A percentile compares a stretch with the other conserved stretches of the same genome.
phyloP scores from a whole-genome alignment of 30 jellyfish, hydroid and myxozoan species.

The Turritopsis rubra region DNA sequence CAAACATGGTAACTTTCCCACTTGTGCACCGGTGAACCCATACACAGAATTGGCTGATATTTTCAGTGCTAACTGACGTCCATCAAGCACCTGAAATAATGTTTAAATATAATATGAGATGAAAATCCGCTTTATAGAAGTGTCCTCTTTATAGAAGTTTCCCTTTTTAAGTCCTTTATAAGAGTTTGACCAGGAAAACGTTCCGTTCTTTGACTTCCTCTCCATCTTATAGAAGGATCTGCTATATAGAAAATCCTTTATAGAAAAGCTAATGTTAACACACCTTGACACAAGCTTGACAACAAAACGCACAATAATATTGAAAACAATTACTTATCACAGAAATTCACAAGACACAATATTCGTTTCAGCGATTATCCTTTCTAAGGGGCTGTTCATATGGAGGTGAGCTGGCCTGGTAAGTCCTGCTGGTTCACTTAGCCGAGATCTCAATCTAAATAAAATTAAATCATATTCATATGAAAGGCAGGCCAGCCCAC shows the following conservation, averaged over 20 bases:
- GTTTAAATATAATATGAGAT: too few relatives aligned
- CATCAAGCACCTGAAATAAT: constrained; percentile 87
- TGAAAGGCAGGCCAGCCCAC: background rate
- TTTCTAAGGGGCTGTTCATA: background rate
- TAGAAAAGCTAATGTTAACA: too few relatives aligned
- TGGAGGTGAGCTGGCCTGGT: background rate
- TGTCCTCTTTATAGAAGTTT: too few relatives aligned
- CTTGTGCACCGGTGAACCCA: constrained; percentile 99
- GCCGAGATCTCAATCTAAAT: background rate
- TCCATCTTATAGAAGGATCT: too few relatives aligned
- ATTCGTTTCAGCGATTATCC: background rate
- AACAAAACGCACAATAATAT: too few relatives aligned
- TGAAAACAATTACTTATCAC: too few relatives aligned
- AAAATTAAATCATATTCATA: background rate
- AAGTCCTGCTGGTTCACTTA: background rate
- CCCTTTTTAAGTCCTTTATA: too few relatives aligned
- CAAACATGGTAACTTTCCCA: constrained; percentile 96
- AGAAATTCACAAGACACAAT: background rate
- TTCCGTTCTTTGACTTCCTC: too few relatives aligned
- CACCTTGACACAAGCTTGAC: too few relatives aligned
- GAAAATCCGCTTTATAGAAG: too few relatives aligned
- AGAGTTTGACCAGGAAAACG: too few relatives aligned
- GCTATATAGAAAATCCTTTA: too few relatives aligned
- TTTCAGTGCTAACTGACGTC: constrained; percentile 95
- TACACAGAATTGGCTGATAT: constrained; percentile 97